These are phyloP conservation scores for Scaptomyza pallida DNA, from an alignment of 1,140 invertebrate genomes.

Conservation along the genomic window DNA sequence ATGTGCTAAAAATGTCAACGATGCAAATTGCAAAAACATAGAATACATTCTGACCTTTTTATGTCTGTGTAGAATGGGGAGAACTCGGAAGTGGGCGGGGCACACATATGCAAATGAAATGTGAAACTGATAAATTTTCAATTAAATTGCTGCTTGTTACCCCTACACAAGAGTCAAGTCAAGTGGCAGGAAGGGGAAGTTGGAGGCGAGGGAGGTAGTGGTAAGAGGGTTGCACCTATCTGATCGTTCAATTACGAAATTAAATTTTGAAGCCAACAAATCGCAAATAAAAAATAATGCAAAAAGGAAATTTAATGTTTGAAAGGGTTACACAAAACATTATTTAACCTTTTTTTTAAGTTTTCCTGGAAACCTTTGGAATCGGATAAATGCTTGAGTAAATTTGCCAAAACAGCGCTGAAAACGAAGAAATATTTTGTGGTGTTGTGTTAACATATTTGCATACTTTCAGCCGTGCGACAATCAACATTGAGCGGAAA, in stretches of 20 bases:
- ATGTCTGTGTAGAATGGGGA: neutral
- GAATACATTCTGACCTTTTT: neutral
- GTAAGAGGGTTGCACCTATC: constrained; percentile 2
- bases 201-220: neutral
- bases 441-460: constrained; percentile 11
- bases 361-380: neutral
- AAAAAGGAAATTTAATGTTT: constrained; percentile 46
- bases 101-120: constrained; percentile 70
- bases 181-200: constrained; percentile 17
- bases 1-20: constrained; percentile 42
- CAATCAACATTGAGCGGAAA: constrained; percentile 3
- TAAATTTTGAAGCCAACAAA: constrained; percentile 52
- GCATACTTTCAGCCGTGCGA: constrained; percentile 28
- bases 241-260: constrained; percentile 74
- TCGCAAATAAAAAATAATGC: constrained; percentile 4
- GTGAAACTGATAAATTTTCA: constrained; percentile 78
- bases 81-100: neutral
- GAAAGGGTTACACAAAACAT: constrained; percentile 20
- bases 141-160: constrained; percentile 63
- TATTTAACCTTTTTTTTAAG: neutral
- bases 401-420: constrained; percentile 32
- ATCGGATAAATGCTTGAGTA: constrained; percentile 30
- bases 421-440: too few species aligned
- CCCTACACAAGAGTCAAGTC: constrained; percentile 36
- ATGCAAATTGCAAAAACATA: constrained; percentile 38